These are phyloP conservation scores for Charaxes varanes DNA, from an alignment of 1,140 invertebrate species.

Conservation along the genomic window DNA sequence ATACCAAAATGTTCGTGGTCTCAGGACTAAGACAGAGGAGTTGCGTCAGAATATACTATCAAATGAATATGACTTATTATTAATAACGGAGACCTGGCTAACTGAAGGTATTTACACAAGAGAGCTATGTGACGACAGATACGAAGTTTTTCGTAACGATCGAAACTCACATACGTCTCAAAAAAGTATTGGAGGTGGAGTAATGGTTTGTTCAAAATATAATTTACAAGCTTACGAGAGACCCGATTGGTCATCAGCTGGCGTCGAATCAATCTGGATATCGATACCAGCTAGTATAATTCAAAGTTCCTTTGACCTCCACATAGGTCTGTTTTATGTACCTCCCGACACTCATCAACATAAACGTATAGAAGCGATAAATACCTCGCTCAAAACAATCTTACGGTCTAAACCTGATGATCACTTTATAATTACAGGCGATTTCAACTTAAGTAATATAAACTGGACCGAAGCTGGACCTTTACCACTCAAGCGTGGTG, in stretches of 20 bases:
- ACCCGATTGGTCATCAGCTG: neutral
- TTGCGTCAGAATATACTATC: too few relatives aligned
- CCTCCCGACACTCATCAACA: slow-evolving; percentile 4
- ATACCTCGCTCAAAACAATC: neutral
- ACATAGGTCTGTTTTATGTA: slow-evolving; percentile 3
- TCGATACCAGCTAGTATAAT: slow-evolving; percentile 3
- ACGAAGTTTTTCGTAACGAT: neutral
- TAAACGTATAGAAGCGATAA: slow-evolving; percentile 3
- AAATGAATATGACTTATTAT: too few relatives aligned
- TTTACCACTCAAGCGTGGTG: too few relatives aligned
- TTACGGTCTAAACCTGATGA: slow-evolving; percentile 2
- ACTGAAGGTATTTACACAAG: too few relatives aligned
- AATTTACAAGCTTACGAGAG: neutral
- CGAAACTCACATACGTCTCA: neutral
- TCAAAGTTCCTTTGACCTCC: slow-evolving; percentile 4
- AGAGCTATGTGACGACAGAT: neutral
- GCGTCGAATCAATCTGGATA: neutral
- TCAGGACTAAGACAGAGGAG: too few relatives aligned
- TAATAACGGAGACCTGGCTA: too few relatives aligned
- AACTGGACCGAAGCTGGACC: neutral
- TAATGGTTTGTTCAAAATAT: too few relatives aligned
- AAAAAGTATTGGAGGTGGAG: too few relatives aligned
- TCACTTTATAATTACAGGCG: slow-evolving; percentile 5
- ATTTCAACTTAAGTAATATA: neutral
- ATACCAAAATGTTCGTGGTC: too few relatives aligned